Conservation (phyloP, 2,113 vertebrate species). For the Tragelaphus scriptus region DNA sequence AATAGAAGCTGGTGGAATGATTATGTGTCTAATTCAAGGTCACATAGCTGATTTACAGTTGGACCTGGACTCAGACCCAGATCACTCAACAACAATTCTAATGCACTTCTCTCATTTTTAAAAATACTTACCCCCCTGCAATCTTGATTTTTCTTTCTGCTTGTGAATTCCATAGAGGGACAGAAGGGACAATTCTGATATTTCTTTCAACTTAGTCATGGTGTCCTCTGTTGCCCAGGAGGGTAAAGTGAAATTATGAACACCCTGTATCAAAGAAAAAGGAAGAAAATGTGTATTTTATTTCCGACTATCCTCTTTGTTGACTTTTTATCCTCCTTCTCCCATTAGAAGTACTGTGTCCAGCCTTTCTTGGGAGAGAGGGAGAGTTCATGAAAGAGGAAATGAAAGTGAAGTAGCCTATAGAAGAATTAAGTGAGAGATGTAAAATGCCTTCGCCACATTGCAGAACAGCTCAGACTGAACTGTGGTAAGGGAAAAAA, state of each 20-base stretch:
- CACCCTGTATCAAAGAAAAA: slow-evolving; percentile 70
- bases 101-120: fast-evolving
- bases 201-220: slow-evolving; percentile 81
- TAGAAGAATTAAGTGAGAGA: neutral
- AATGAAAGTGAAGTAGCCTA: neutral
- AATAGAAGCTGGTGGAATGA: neutral
- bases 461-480: neutral
- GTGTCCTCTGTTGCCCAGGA: slow-evolving; percentile 84
- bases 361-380: neutral
- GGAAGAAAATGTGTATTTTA: neutral
- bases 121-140: slow-evolving; percentile 86
- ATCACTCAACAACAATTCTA: neutral
- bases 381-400: neutral
- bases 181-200: slow-evolving; percentile 83
- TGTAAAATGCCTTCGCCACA: neutral
- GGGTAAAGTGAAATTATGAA: slow-evolving; percentile 88
- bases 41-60: neutral
- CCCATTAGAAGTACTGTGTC: neutral
- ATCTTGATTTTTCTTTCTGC: slow-evolving; percentile 86
- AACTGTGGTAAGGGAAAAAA: neutral
- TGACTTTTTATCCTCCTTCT: neutral
- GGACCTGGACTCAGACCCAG: neutral
- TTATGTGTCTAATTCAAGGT: neutral
- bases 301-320: neutral
- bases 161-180: slow-evolving; percentile 84